Evolutionary conservation across 1,140 invertebrate species (phyloP).

Genomic region (Drosophila navojoa): DNA sequence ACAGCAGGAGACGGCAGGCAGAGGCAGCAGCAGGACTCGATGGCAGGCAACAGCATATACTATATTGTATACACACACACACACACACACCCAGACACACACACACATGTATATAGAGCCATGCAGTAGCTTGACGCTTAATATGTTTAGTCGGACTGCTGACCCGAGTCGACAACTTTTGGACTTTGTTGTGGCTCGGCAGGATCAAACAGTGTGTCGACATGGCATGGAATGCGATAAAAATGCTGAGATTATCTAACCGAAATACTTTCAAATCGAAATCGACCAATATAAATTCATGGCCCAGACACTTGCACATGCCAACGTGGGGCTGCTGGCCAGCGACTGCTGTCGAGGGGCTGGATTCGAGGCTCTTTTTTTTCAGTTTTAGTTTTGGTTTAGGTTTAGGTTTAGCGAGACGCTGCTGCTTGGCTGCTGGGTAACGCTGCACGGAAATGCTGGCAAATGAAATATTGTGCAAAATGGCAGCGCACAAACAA

Average conservation of each 20-base stretch:
- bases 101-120: no score
- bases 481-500: constrained; percentile 42
- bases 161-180: constrained; percentile 17
- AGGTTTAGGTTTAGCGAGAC: neutral
- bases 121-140: neutral
- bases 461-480: constrained; percentile 71
- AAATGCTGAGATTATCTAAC: constrained; percentile 79
- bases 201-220: constrained; percentile 63
- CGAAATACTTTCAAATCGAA: constrained; percentile 81
- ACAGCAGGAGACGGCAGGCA: neutral
- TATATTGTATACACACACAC: neutral
- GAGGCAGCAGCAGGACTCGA: neutral
- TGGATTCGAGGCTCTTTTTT: neutral
- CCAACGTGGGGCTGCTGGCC: constrained; percentile 24
- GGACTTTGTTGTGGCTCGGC: constrained; percentile 10
- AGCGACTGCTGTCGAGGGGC: neutral
- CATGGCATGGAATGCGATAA: constrained; percentile 68
- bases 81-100: no score
- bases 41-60: neutral
- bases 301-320: constrained; percentile 75
- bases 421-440: constrained; percentile 18
- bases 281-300: constrained; percentile 82
- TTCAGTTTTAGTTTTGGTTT: neutral
- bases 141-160: constrained; percentile 7
- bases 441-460: constrained; percentile 39